Conservation (phyloP, 2,113 vertebrate species). For the Anas platyrhynchos region DNA sequence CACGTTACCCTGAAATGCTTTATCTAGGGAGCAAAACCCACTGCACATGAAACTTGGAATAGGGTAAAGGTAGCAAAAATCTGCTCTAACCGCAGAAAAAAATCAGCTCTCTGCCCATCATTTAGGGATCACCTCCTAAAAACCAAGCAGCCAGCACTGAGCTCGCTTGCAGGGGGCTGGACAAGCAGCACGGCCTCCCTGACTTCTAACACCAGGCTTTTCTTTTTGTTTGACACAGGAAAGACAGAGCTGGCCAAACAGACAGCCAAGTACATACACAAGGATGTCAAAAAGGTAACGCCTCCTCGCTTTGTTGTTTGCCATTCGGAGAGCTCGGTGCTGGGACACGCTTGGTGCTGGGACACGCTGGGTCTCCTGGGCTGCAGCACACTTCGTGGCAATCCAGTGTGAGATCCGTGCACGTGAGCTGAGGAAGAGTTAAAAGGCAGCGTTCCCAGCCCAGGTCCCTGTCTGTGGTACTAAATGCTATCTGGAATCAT, state of each 20-base stretch:
- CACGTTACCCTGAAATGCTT: background rate
- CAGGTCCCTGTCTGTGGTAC: background rate
- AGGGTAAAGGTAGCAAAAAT: background rate
- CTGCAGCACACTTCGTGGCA: rapidly evolving
- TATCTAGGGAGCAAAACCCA: background rate
- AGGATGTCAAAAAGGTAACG: constrained; percentile 92
- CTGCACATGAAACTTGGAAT: rapidly evolving
- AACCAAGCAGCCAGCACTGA: background rate
- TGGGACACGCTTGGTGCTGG: rapidly evolving
- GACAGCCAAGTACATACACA: constrained; percentile 95
- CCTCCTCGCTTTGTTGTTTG: rapidly evolving
- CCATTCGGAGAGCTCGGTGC: rapidly evolving
- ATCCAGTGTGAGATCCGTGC: no score
- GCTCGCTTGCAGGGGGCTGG: background rate
- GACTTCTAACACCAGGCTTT: background rate
- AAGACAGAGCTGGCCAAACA: constrained; percentile 98
- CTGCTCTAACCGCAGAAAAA: background rate
- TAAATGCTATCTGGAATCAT: background rate
- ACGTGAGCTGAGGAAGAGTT: background rate
- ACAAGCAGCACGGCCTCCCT: background rate
- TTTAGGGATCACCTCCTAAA: background rate
- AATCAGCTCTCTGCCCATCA: background rate
- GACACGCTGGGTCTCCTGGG: no score
- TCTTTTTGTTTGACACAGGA: constrained; percentile 73
- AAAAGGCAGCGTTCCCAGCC: background rate